Base-by-base conservation (phyloP, 1,140 invertebrate species). In the Diprion similis region DNA sequence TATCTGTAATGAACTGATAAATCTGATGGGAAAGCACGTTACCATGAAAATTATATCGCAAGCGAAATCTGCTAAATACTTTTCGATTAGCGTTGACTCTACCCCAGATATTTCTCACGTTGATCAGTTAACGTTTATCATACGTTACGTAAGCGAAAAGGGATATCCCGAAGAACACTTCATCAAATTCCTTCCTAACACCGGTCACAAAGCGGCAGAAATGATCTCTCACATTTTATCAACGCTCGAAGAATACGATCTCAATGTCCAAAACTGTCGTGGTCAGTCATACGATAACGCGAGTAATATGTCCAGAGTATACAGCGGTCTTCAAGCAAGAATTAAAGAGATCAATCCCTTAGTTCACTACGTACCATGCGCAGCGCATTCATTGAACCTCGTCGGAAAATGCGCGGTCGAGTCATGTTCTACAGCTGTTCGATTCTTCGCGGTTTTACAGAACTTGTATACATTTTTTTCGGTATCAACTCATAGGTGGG, bases 41-140 rank as follows among this genome's bases (percentile, higher is more conserved):
- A 19, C 73, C 65, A 70, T 73, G 46, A 70, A 70, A 74, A 78
- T 84, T 76, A 19, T 76, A 13, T 59, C 51, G 51, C 11, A 59
- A 59, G n/a, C 51, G 4, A 59, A 59, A n/a, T 11, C 51, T 59
- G 81, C 79, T 47, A 84, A 82, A 77, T 87, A 85, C 75, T 87
- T 78, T 77, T 79, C 80, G 13, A 79, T 85, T 70, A 83, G 71
- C 59, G 78, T 87, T 66, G 85, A 88, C 77, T 83, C 77, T 69
- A 86, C 83, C 15, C 84, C 85, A n/a, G 84, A 87, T 83, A 67
- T 83, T 70, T 77, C 80, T 10, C 84, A 87, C 76, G 74, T 81
- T 18, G 85, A 87, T 76, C 84, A 87, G 68, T 77, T 87, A 10
- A 82, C 79, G 45, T 64, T 81, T 17, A 75, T 79, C 19, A 66